Evolutionary conservation across 2,888 invertebrate species (phyloP), one percentile per base, ranked within the genome.

Genomic region (Tetanocera ferruginea): DNA sequence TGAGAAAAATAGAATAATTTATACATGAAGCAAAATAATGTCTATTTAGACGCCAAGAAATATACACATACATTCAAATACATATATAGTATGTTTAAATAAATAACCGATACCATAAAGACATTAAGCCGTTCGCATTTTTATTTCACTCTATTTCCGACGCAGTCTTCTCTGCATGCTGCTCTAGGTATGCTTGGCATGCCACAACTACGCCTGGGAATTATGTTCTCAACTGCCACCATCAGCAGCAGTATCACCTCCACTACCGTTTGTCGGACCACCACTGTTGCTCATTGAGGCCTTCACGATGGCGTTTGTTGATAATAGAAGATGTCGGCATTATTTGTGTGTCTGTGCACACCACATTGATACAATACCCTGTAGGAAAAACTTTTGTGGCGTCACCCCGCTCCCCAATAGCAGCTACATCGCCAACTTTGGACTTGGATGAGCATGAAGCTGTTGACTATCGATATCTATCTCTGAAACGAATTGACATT

Each of bases 401-500:
- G 8, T n/a, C 34, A 19, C 37, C 19, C n/a, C 34, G 8, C 11
- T 5, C 11, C 11, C 1, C n/a, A 31, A 17, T 19, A 34, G 8
- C 34, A 37, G 66, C 64, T 3, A n/a, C 64, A 64, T 3, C 17
- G 17, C 57, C 19, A 23, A 2, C 17, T 17, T 17, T 19, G 62
- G 43, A 37, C 17, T 37, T 37, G 66, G n/a, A n/a, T 66, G 34
- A 34, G 37, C 66, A 66, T 34, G 69, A 64, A 71, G 73, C 76
- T 75, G 49, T 76, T 75, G 80, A 76, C 80, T 83, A 85, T 84
- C 86, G 84, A 87, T 87, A 84, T 83, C 83, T 85, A 83, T 84
- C 83, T 84, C 85, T 85, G 85, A 86, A 87, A 84, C 86, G 85
- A 86, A 87, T 87, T 88, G 87, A 87, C 87, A 87, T 87, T 87